Base-by-base conservation (phyloP, 2,113 vertebrate genomes). In the Galemys pyrenaicus region DNA sequence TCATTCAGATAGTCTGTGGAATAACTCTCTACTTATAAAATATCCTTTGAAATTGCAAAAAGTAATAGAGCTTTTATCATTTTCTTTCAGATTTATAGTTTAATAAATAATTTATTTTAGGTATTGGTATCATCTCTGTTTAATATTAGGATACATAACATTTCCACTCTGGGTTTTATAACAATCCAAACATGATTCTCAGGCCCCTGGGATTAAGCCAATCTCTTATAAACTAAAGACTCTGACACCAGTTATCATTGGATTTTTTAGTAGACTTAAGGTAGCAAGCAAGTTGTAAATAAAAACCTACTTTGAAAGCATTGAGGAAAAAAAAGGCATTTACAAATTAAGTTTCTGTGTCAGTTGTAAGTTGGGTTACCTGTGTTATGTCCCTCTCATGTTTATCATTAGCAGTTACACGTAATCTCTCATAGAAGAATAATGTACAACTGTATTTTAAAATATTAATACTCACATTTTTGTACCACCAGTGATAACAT, bases 41-140 rank as follows among this genome's bases (percentile, higher is more conserved):
- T 93, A 35, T 41, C 11, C 24, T 93, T 93, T 87, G 49, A 82
- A 82, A 87, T 41, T 78, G 44, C 30, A 41, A 35, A 37, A 83
- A 94, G 46, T 12, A 90, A 60, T 22, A 93, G 26, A 78, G 6
- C 24, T 71, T 87, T 90, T 94, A 49, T 91, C 13, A 67, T 91
- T 92, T 81, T 84, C 41, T 83, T 93, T 91, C 67, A 70, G n/a
- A 87, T 87, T 90, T 91, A 84, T 51, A 93, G 71, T 65, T 54
- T n/a, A 89, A 54, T 51, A 82, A 92, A 37, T n/a, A 15, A 15
- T 77, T 94, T 68, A 70, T 92, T 70, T 71, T 74, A 94, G n/a
- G 7, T 64, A 54, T 83, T 92, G 70, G 60, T 90, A 78, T 62
- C n/a, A 51, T 81, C 17, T 67, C 51, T 65, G 24, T 74, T 77